These are phyloP conservation scores for Ganaspis brasiliensis DNA, from an alignment of 2,888 invertebrate species.

Conservation along the genomic window DNA sequence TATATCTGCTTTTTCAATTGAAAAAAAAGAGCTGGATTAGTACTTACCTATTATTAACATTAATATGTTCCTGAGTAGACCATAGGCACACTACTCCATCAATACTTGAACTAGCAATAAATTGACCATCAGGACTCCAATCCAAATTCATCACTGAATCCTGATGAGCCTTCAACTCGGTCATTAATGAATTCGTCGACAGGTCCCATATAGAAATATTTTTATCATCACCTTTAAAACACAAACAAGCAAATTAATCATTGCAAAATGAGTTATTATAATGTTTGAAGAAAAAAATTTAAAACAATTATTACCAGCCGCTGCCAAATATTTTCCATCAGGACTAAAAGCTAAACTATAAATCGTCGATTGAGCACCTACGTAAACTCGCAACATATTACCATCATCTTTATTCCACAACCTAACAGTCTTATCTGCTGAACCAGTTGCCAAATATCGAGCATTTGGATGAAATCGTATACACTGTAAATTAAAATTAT, in stretches of 20 bases:
- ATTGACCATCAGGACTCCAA: conserved; percentile 79
- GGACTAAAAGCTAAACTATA: conserved; percentile 92
- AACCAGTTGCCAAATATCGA: conserved; percentile 93
- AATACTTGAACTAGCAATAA: conserved; percentile 77
- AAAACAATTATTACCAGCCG: conserved; percentile 88
- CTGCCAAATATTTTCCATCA: conserved; percentile 91
- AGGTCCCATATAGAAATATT: conserved; percentile 77
- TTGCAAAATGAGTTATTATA: no score
- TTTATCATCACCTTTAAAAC: conserved; percentile 75
- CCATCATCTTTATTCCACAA: conserved; percentile 94
- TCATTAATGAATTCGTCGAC: conserved; percentile 74
- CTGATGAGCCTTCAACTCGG: conserved; percentile 77
- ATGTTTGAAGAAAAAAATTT: no score
- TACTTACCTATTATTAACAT: conserved; percentile 71
- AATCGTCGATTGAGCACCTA: conserved; percentile 89
- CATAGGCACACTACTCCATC: conserved; percentile 76
- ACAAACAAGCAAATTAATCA: conserved; percentile 11
- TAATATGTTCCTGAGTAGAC: conserved; percentile 75
- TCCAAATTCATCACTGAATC: conserved; percentile 78
- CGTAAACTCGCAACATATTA: conserved; percentile 89
- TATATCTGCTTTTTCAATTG: not conserved
- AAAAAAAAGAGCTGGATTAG: not conserved
- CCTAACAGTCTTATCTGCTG: conserved; percentile 93
- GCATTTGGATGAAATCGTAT: conserved; percentile 97
- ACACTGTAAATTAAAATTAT: conserved; percentile 81